Percentiles rank a stretch among this genome's conserved stretches.
Conservation (phyloP, 2,888 invertebrate genomes). For the Meteorus cinctellus region DNA sequence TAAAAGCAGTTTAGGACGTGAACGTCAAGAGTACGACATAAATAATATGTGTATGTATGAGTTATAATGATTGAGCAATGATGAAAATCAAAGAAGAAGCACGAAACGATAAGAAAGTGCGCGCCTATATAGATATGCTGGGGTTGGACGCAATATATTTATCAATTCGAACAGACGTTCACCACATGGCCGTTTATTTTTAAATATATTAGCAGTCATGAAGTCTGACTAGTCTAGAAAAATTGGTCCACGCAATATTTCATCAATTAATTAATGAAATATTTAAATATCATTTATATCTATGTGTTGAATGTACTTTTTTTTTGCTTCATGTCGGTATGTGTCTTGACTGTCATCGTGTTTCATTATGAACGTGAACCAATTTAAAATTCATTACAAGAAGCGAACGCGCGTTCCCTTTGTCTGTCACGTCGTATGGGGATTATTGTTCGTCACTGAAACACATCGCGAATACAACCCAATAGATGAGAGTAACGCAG, state of each 20-base stretch:
- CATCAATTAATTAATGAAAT: no score
- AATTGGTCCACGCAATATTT: slow-evolving; percentile 53
- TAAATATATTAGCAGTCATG: slow-evolving; percentile 36
- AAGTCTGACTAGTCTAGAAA: slow-evolving; percentile 43
- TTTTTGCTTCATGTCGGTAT: slow-evolving; percentile 41
- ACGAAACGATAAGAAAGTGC: slow-evolving; percentile 56
- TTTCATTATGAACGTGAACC: slow-evolving; percentile 70
- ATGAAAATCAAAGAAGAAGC: slow-evolving; percentile 63
- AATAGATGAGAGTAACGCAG: slow-evolving; percentile 42
- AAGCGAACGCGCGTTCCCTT: slow-evolving; percentile 52
- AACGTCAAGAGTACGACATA: slow-evolving; percentile 19
- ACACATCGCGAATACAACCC: slow-evolving; percentile 47
- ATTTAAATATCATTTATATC: no score
- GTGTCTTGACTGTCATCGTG: slow-evolving; percentile 58
- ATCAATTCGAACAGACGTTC: slow-evolving; percentile 65
- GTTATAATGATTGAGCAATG: slow-evolving; percentile 34
- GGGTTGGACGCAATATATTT: slow-evolving; percentile 64
- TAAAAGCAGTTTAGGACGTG: not conserved
- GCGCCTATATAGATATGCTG: slow-evolving; percentile 38
- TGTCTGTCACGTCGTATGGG: slow-evolving; percentile 58
- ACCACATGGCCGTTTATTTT: slow-evolving; percentile 70
- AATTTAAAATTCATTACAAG: slow-evolving; percentile 73
- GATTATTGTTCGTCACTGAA: slow-evolving; percentile 72
- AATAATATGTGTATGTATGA: slow-evolving; percentile 8
- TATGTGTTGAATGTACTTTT: slow-evolving; percentile 47